phyloP scores from a whole-genome alignment of 2,888 invertebrate species.

The Mesodorylaimus sp. region DNA sequence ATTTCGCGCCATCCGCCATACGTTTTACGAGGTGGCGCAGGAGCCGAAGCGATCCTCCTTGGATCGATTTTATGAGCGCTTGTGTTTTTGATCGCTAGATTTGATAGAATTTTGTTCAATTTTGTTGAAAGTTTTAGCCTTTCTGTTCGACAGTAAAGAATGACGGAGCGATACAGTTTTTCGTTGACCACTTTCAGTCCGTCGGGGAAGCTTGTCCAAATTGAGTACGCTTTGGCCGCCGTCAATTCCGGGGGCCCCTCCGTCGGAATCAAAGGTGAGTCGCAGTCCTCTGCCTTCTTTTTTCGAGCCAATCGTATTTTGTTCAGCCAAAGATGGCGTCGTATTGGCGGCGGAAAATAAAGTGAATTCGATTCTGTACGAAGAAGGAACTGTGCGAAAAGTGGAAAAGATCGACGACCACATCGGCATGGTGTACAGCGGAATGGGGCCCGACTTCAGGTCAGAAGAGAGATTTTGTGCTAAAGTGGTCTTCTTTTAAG shows the following conservation, averaged over 20 bases:
- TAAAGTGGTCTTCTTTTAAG: neutral
- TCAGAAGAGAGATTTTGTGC: conserved; percentile 15
- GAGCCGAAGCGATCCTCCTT: no score
- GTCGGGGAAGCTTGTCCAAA: conserved; percentile 95
- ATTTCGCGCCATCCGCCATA: no score
- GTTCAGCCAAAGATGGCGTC: conserved; percentile 78
- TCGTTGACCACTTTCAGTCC: conserved; percentile 78
- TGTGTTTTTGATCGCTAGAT: no score
- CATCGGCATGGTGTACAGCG: conserved; percentile 91
- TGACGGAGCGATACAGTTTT: conserved; percentile 83
- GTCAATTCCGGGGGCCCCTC: conserved; percentile 95
- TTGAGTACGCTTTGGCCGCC: conserved; percentile 97
- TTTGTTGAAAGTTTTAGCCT: neutral
- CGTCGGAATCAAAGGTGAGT: conserved; percentile 81
- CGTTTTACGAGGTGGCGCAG: no score
- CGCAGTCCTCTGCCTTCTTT: neutral
- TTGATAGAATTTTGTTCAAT: no score
- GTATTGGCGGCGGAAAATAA: conserved; percentile 98
- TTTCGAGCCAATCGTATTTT: no score
- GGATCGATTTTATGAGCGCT: no score
- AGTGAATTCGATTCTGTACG: conserved; percentile 83
- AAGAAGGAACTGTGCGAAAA: conserved; percentile 88
- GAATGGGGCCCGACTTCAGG: conserved; percentile 43
- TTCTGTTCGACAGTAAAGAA: conserved; percentile 9
- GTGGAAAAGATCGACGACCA: conserved; percentile 87